These are phyloP conservation scores for Parnassius glacialis DNA, from an alignment of 2,888 invertebrate species.

Conservation along the genomic window DNA sequence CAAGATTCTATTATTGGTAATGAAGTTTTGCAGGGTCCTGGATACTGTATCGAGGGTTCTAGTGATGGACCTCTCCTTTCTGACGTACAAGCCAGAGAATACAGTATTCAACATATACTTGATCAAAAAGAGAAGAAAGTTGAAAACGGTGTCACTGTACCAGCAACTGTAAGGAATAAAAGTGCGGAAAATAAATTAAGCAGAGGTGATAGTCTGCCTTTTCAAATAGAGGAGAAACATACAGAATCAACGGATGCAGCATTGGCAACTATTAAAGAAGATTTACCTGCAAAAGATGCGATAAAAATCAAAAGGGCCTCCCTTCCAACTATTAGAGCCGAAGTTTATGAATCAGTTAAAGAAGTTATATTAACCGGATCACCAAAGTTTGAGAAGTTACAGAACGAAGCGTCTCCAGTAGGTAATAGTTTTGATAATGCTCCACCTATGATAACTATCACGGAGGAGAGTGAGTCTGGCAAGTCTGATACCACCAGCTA, in stretches of 20 bases:
- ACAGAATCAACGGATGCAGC: slow-evolving; percentile 39
- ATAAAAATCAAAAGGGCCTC: slow-evolving; percentile 66
- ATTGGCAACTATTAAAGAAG: slow-evolving; percentile 66
- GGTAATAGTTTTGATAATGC: slow-evolving; percentile 50
- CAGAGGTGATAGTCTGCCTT: slow-evolving; percentile 78
- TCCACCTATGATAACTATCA: slow-evolving; percentile 74
- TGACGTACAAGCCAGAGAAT: slow-evolving; percentile 73
- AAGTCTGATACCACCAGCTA: slow-evolving; percentile 70
- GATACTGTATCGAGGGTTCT: slow-evolving; percentile 74
- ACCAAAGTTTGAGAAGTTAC: slow-evolving; percentile 81
- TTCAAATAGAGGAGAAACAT: slow-evolving; percentile 73
- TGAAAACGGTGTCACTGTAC: slow-evolving; percentile 64
- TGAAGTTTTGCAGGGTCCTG: slow-evolving; percentile 67
- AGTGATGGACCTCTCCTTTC: slow-evolving; percentile 75
- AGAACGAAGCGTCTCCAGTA: slow-evolving; percentile 74
- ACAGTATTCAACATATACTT: slow-evolving; percentile 66
- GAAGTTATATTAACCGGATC: slow-evolving; percentile 76
- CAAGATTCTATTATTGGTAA: slow-evolving; percentile 79
- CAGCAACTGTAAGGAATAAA: slow-evolving; percentile 57
- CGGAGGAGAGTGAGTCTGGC: slow-evolving; percentile 69
- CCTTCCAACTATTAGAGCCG: slow-evolving; percentile 67
- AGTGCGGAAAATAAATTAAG: slow-evolving; percentile 73
- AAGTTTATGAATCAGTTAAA: slow-evolving; percentile 79
- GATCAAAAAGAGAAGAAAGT: slow-evolving; percentile 64
- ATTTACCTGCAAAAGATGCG: slow-evolving; percentile 57